Evolutionary conservation across 2,797 vertebrate genomes (phyloP).

Genomic region (Gorsachius magnificus): DNA sequence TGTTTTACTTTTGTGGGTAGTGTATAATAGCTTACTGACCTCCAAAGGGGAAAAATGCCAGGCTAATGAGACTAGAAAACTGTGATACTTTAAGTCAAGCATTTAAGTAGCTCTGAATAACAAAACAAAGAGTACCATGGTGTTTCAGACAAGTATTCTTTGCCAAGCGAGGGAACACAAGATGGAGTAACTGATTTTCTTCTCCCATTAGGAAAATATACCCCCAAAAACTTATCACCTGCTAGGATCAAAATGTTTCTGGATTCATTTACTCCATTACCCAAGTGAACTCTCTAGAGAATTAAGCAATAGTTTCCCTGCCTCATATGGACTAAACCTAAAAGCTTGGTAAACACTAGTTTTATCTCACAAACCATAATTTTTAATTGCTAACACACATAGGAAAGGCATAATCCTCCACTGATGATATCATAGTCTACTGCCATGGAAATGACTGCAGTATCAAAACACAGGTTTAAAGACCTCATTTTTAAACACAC

Average conservation of each 20-base stretch:
- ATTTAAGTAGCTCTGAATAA: not conserved
- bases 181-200: conserved; percentile 29
- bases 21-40: conserved; percentile 19
- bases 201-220: conserved; percentile 33
- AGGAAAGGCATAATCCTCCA: conserved; percentile 61
- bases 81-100: conserved; percentile 6
- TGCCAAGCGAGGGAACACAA: not conserved
- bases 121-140: not conserved
- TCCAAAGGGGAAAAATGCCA: conserved; percentile 17
- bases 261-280: conserved; percentile 70
- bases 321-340: conserved; percentile 58
- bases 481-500: conserved; percentile 53
- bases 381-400: conserved; percentile 71
- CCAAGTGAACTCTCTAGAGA: conserved; percentile 60
- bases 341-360: conserved; percentile 57
- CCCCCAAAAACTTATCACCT: conserved; percentile 30
- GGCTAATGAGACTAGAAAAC: not conserved
- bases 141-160: not conserved
- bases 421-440: conserved; percentile 72
- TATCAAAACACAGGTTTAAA: conserved; percentile 69
- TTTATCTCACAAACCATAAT: conserved; percentile 69
- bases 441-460: conserved; percentile 70
- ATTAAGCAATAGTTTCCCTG: conserved; percentile 71
- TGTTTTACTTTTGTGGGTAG: not conserved
- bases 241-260: conserved; percentile 53